Conservation (phyloP, 2,113 vertebrate genomes). For the Rhea americana region DNA sequence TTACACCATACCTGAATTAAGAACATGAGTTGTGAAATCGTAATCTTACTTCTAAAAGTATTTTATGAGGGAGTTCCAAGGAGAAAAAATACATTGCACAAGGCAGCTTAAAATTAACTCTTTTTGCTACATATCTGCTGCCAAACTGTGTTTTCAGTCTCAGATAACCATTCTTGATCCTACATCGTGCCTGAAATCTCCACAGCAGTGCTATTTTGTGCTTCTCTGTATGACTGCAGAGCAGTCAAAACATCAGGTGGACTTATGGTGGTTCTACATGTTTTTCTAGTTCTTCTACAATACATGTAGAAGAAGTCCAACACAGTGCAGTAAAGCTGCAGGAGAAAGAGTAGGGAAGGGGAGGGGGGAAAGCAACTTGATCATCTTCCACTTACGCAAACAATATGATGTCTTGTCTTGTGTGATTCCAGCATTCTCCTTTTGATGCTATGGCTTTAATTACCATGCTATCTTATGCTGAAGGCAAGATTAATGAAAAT, state of each 20-base stretch:
- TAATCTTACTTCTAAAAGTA: neutral
- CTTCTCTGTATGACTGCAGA: neutral
- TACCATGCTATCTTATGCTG: slow-evolving; percentile 77
- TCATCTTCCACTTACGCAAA: neutral
- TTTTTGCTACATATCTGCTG: neutral
- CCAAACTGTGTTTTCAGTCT: neutral
- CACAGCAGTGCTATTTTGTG: neutral
- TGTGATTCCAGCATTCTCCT: slow-evolving; percentile 86
- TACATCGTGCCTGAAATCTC: neutral
- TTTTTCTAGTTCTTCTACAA: too few species aligned
- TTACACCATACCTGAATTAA: neutral
- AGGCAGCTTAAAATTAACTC: neutral
- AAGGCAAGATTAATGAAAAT: slow-evolving; percentile 82
- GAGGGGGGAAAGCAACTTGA: neutral
- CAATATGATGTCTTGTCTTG: neutral
- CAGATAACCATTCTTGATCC: accelerated
- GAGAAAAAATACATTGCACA: neutral
- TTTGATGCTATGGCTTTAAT: slow-evolving; percentile 92
- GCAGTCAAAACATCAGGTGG: neutral
- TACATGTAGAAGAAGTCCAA: neutral
- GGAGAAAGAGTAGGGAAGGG: neutral
- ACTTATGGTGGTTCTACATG: neutral
- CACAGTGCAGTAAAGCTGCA: neutral
- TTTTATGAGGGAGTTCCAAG: neutral
- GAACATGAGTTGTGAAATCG: neutral